Evolutionary conservation across 2,888 invertebrate species (phyloP).

Genomic region (Arge pagana): DNA sequence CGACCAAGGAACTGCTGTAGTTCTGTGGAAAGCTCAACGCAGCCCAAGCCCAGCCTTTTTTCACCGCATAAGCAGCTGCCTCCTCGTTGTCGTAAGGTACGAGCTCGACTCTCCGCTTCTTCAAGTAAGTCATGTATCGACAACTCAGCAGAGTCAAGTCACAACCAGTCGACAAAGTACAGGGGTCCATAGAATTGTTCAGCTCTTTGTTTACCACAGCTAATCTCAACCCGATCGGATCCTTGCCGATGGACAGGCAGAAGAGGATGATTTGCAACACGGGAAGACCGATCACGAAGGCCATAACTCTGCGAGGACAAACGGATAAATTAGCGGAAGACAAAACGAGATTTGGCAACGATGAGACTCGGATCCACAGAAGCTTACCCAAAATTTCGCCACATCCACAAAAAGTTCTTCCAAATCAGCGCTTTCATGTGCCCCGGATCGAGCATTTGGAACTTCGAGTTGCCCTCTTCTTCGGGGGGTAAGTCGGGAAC

Average conservation of each 20-base stretch:
- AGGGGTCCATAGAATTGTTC: constrained; percentile 47
- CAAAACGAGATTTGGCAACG: not conserved
- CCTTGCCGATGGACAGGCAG: constrained; percentile 87
- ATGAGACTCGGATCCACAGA: constrained; percentile 5
- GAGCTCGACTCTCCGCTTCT: constrained; percentile 69
- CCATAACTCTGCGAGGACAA: constrained; percentile 67
- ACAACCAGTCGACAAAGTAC: constrained; percentile 60
- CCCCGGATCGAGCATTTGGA: constrained; percentile 69
- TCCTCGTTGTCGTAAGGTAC: constrained; percentile 66
- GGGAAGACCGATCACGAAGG: constrained; percentile 85
- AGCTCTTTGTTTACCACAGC: constrained; percentile 84
- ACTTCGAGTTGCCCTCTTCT: constrained; percentile 57
- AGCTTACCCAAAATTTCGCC: constrained; percentile 78
- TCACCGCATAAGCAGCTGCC: constrained; percentile 70
- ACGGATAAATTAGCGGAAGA: constrained; percentile 26
- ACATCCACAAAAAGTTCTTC: constrained; percentile 88
- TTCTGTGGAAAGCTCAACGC: constrained; percentile 75
- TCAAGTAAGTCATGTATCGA: constrained; percentile 73
- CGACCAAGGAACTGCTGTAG: constrained; percentile 72
- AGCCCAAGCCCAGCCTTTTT: constrained; percentile 75
- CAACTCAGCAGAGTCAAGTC: constrained; percentile 75
- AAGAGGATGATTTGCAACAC: constrained; percentile 85
- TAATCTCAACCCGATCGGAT: constrained; percentile 75
- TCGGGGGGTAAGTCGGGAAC: constrained; percentile 71
- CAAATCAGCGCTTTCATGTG: constrained; percentile 84